A percentile compares a stretch with the other conserved stretches of the same genome.
Evolutionary conservation across 1,140 invertebrate genomes (phyloP).

Genomic region (Trachymyrmex cornetzi): DNA sequence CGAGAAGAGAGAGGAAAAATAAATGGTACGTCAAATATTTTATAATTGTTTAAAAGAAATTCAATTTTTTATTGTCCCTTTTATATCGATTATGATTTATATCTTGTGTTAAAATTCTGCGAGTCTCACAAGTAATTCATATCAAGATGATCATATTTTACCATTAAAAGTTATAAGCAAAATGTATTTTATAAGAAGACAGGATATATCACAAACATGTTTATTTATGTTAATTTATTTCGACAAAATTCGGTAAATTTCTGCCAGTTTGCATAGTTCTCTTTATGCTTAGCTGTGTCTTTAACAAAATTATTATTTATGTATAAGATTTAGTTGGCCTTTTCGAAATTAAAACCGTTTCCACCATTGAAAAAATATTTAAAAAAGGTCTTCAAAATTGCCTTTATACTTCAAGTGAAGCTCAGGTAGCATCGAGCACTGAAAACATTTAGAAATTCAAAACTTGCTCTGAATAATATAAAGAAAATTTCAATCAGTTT

Average conservation of each 20-base stretch:
- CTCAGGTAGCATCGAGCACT: neutral
- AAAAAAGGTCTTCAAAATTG: neutral
- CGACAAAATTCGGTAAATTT: neutral
- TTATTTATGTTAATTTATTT: conserved; percentile 18
- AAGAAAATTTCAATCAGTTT: neutral
- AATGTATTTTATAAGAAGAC: conserved; percentile 27
- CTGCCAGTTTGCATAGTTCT: neutral
- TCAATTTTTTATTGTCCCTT: conserved; percentile 28
- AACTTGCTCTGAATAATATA: neutral
- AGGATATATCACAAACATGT: neutral
- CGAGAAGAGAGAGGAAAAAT: neutral
- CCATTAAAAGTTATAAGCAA: neutral
- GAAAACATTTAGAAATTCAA: neutral
- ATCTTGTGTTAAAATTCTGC: conserved; percentile 8
- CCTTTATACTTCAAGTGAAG: neutral
- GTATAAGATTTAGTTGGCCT: no score
- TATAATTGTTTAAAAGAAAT: conserved; percentile 44
- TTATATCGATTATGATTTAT: conserved; percentile 30
- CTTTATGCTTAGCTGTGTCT: neutral
- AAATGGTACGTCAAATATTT: conserved; percentile 19
- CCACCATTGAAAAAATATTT: neutral
- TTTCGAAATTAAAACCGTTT: neutral
- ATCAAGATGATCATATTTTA: conserved; percentile 43
- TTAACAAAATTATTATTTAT: neutral
- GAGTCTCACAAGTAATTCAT: conserved; percentile 58